phyloP scores from a whole-genome alignment of 2,113 vertebrate species.

The rat (Rattus norvegicus) region GRCr8 NC_086027.1:84532501-84533000 shows the following conservation, averaged over 20 bases:
- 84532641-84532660: background rate
- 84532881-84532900: background rate
- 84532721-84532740: background rate
- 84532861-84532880: background rate
- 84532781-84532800: constrained; percentile 28
- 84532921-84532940: background rate
- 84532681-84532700: background rate
- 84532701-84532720: background rate
- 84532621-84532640: background rate
- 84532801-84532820: background rate
- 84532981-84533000: background rate
- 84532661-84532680: background rate
- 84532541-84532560: constrained; percentile 64
- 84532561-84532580: constrained; percentile 44
- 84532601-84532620: constrained; percentile 42
- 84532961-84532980: too few species aligned
- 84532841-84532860: background rate
- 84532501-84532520: background rate
- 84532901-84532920: background rate
- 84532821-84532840: background rate
- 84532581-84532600: constrained; percentile 59
- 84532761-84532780: background rate
- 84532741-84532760: background rate
- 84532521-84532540: constrained; percentile 57
- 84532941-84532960: background rate